These are phyloP conservation scores for Prosapia bicincta DNA, from an alignment of 2,888 invertebrate species.

Conservation along the genomic window DNA sequence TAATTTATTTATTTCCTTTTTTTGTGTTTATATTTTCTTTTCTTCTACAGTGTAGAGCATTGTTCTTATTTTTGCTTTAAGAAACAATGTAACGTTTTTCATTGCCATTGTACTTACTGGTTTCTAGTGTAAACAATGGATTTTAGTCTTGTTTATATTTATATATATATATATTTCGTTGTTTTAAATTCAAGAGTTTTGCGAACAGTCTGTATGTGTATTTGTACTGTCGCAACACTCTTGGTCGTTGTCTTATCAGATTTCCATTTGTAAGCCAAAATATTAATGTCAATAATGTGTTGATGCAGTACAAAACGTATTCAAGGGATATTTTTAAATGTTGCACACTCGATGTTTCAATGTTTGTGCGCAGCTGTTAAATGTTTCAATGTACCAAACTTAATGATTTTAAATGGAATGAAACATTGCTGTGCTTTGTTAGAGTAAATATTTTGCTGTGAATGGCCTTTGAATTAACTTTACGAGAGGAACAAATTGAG, in stretches of 20 bases:
- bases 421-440: background rate
- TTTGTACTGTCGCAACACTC: background rate
- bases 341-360: background rate
- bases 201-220: background rate
- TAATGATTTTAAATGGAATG: background rate
- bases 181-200: background rate
- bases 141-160: background rate
- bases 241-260: background rate
- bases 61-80: conserved; percentile 1
- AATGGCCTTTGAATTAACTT: conserved; percentile 25
- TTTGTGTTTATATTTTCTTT: conserved; percentile 28
- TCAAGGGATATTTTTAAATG: conserved; percentile 1
- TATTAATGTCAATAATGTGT: background rate
- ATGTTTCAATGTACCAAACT: background rate
- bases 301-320: background rate
- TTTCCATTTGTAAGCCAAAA: background rate
- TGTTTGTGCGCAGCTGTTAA: background rate
- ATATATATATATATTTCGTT: background rate
- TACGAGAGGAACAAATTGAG: conserved; percentile 23
- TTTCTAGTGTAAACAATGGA: background rate
- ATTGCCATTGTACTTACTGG: background rate
- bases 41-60: conserved; percentile 8
- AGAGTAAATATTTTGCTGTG: conserved; percentile 17
- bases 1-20: conserved; percentile 31
- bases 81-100: background rate